Base-by-base conservation (phyloP, 2,797 vertebrate genomes). In the Enoplosus armatus region DNA sequence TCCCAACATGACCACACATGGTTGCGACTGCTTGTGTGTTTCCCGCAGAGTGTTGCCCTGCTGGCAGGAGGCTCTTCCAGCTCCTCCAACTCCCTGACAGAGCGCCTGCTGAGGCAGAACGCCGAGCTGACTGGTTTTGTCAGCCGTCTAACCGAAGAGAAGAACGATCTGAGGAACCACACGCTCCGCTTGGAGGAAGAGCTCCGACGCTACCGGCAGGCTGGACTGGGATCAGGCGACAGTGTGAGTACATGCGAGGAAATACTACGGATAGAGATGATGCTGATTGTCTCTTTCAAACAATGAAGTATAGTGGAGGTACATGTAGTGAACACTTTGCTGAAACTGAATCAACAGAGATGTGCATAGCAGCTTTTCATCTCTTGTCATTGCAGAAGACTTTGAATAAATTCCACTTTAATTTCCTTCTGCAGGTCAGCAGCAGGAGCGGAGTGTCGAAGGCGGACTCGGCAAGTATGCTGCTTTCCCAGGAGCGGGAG, bases 121-220 rank as follows among this genome's bases (percentile, higher is more conserved):
- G 97, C 97, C 0, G 97, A 99, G 90, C 95, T 99, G 72, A 99
- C 97, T 0, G 97, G 98, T 41, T 97, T 97, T 14, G 97, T 99
- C 83, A 97, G 97, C 85, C 96, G 95, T 0, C 93, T 99, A 87
- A 99, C 97, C 0, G 97, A 98, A 70, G 98, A 99, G 89, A 99
- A 99, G 95, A 99, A 97, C 56, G 97, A 97, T 65, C 94, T 99
- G 83, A 95, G 97, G 69, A 99, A 98, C 72, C 94, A 95, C 53
- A 82, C 96, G 39, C 94, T 98, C 71, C 96, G 95, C 39, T 87
- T 99, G 86, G 97, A 99, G 85, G 97, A 97, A 53, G 97, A 98
- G 77, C 91, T 97, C n/a, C 91, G 96, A 12, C 94, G 92, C 78
- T 91, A 94, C 63, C 93, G 94, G 33, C 95, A 95, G 53, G 90